These are phyloP conservation scores for Cantharis rufa DNA, from an alignment of 2,888 invertebrate species.

Conservation along the genomic window DNA sequence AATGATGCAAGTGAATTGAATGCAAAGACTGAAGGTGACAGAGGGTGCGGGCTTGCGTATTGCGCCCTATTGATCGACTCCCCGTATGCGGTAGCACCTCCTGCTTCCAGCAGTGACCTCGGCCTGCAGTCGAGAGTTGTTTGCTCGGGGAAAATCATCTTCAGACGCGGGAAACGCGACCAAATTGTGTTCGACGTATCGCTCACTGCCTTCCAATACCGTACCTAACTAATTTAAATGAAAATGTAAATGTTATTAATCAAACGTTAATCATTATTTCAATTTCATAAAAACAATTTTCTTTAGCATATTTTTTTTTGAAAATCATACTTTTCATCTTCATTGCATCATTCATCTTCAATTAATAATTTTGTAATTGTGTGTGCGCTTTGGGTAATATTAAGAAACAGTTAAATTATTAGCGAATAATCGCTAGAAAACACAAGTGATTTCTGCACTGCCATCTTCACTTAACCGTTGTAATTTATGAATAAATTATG, in stretches of 20 bases:
- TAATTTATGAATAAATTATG: conserved; percentile 40
- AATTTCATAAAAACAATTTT: background rate
- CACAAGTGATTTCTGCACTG: conserved; percentile 25
- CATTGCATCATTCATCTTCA: background rate
- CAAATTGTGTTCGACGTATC: conserved; percentile 30
- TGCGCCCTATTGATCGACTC: conserved; percentile 44
- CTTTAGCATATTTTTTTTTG: background rate
- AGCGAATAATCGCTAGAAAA: background rate
- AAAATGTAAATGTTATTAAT: conserved; percentile 1
- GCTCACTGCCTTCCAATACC: conserved; percentile 24
- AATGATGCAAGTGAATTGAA: conserved; percentile 27
- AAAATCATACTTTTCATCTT: background rate
- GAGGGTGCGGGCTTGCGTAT: conserved; percentile 38
- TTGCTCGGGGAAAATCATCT: conserved; percentile 51
- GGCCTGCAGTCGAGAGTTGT: conserved; percentile 58
- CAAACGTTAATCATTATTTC: background rate
- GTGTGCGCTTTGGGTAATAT: background rate
- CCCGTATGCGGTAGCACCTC: conserved; percentile 59
- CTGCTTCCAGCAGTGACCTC: conserved; percentile 57
- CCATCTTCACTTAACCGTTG: conserved; percentile 19
- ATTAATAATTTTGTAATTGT: background rate
- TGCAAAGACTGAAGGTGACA: conserved; percentile 29
- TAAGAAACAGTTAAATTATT: background rate
- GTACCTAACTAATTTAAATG: background rate
- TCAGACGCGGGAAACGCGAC: conserved; percentile 21